These are phyloP conservation scores for Chrysomela aeneicollis DNA, from an alignment of 2,888 invertebrate genomes.

Conservation along the genomic window DNA sequence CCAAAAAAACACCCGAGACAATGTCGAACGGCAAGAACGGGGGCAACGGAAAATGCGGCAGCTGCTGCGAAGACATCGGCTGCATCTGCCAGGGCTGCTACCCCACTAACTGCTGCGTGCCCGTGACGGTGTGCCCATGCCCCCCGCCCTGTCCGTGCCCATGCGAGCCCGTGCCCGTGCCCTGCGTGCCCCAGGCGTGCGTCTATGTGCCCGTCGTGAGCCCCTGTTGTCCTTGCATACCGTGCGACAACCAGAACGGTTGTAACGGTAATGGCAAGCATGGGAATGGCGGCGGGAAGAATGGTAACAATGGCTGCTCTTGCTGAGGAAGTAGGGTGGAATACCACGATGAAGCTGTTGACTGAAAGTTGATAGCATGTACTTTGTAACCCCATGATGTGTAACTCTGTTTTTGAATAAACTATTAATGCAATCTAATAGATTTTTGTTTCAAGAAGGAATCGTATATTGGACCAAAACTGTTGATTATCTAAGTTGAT, in stretches of 20 bases:
- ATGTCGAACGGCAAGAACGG: slow-evolving; percentile 23
- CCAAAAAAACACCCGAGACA: not conserved
- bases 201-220: slow-evolving; percentile 43
- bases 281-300: no score
- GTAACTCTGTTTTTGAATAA: no score
- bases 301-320: not conserved
- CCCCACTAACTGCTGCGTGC: slow-evolving; percentile 39
- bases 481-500: no score
- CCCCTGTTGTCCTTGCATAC: slow-evolving; percentile 33
- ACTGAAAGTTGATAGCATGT: not conserved
- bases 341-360: no score
- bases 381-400: no score
- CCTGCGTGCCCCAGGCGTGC: slow-evolving; percentile 39
- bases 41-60: slow-evolving; percentile 1
- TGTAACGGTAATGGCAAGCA: not conserved
- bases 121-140: slow-evolving; percentile 39
- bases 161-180: slow-evolving; percentile 31
- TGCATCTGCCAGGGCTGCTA: slow-evolving; percentile 38
- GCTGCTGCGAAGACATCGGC: slow-evolving; percentile 11
- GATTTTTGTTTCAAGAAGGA: no score
- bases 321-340: no score
- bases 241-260: slow-evolving; percentile 10
- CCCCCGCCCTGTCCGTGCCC: slow-evolving; percentile 29
- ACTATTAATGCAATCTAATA: no score
- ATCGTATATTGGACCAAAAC: no score